Conservation (phyloP, 2,797 vertebrate genomes). For the Phrynocephalus vlangalii region DNA sequence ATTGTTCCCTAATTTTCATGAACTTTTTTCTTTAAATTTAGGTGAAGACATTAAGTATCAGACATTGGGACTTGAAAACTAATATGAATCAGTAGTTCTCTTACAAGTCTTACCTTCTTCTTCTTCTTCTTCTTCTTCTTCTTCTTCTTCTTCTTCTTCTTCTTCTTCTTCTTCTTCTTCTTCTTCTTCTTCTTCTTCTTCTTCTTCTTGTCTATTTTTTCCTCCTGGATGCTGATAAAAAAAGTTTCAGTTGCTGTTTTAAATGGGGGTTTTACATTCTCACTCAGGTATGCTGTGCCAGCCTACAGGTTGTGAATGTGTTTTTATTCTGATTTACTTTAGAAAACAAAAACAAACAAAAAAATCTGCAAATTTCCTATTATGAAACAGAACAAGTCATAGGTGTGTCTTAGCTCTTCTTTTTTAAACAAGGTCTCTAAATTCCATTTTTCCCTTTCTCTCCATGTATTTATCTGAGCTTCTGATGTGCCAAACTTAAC, state of each 20-base stretch:
- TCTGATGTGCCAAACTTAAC: constrained; percentile 93
- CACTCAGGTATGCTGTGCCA: constrained; percentile 99
- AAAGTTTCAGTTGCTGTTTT: constrained; percentile 95
- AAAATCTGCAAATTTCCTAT: constrained; percentile 81
- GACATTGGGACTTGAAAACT: constrained; percentile 95
- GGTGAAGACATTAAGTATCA: constrained; percentile 91
- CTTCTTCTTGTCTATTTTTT: constrained; percentile 77
- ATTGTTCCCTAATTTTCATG: constrained; percentile 91
- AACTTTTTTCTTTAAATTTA: constrained; percentile 84
- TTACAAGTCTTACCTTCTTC: constrained; percentile 92
- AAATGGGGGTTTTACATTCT: constrained; percentile 95
- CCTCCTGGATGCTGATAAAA: constrained; percentile 90
- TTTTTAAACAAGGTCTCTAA: constrained; percentile 75
- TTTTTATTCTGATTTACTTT: constrained; percentile 94
- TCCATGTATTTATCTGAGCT: constrained; percentile 82
- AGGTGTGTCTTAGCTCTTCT: constrained; percentile 76
- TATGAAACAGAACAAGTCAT: constrained; percentile 83
- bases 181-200: constrained; percentile 80
- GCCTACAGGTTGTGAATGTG: constrained; percentile 99
- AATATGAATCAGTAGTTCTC: constrained; percentile 89
- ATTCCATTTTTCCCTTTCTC: constrained; percentile 74
- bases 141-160: constrained; percentile 78
- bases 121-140: constrained; percentile 75
- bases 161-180: constrained; percentile 77
- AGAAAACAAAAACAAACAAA: constrained; percentile 78